phyloP scores from a whole-genome alignment of 1,140 invertebrate species.

The Bombus turneri region DNA sequence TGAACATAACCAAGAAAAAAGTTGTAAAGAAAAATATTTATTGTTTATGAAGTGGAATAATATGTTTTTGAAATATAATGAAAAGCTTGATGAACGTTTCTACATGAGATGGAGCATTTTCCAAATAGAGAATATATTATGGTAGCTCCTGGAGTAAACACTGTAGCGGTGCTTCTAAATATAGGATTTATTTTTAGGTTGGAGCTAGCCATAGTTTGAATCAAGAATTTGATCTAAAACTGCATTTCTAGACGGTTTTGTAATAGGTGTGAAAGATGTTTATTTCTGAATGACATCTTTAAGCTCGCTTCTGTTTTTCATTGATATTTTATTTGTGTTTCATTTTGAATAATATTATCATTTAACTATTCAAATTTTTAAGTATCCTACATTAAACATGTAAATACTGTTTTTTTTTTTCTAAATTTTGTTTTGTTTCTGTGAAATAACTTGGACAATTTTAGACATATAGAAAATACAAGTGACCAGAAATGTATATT shows the following conservation, averaged over 20 bases:
- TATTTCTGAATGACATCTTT: conserved; percentile 33
- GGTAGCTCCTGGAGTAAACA: conserved; percentile 50
- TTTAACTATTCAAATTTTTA: neutral
- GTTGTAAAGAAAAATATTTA: conserved; percentile 62
- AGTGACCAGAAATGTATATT: neutral
- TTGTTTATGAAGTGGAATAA: conserved; percentile 58
- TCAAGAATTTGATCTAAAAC: conserved; percentile 64
- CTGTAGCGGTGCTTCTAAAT: conserved; percentile 68
- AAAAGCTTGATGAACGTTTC: conserved; percentile 17
- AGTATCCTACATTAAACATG: neutral
- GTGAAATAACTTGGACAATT: neutral
- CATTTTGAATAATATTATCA: neutral
- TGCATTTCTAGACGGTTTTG: conserved; percentile 67
- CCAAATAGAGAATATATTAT: conserved; percentile 57
- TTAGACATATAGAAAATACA: neutral
- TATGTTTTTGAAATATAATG: conserved; percentile 27
- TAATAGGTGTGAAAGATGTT: conserved; percentile 52
- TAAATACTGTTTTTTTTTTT: neutral
- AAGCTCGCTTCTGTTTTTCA: neutral
- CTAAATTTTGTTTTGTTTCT: conserved; percentile 1
- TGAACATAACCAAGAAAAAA: conserved; percentile 60
- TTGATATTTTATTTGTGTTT: neutral
- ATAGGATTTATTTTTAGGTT: conserved; percentile 80
- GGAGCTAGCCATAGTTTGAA: conserved; percentile 72
- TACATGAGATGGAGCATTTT: conserved; percentile 43